Evolutionary conservation across 2,113 vertebrate genomes (phyloP).

Genomic region (Colinus virginianus): DNA sequence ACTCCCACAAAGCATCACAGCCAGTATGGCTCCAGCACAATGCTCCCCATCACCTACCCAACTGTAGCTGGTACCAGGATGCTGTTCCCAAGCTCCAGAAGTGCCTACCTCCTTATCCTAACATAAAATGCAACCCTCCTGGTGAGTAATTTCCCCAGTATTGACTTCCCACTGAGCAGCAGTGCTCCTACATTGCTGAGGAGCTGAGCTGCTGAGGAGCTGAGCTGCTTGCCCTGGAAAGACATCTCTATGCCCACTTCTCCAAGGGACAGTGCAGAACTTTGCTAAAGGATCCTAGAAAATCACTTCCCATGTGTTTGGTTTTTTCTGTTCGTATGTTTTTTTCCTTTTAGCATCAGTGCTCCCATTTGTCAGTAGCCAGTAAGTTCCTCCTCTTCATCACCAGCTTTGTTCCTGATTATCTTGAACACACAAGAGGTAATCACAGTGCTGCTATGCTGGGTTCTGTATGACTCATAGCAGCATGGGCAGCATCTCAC

Average conservation of each 20-base stretch:
- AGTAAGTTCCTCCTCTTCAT: not conserved
- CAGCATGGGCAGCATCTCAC: not conserved
- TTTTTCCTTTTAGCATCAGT: not conserved
- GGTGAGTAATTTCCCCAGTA: not conserved
- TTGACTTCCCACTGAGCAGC: not conserved
- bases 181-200: not conserved
- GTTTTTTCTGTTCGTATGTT: fast-evolving
- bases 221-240: not conserved
- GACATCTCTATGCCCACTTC: not conserved
- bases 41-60: not conserved
- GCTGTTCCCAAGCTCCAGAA: not conserved
- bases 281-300: not conserved
- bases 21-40: not conserved
- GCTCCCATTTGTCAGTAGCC: not conserved
- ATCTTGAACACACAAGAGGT: not conserved
- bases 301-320: not conserved
- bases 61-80: not conserved
- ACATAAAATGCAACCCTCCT: not conserved
- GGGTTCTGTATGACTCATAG: constrained; percentile 16
- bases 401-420: not conserved
- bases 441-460: not conserved
- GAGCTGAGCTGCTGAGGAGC: not conserved
- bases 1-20: not conserved
- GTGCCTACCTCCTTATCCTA: not conserved
- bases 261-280: not conserved